Evolutionary conservation across 2,888 invertebrate genomes (phyloP).

Genomic region (Amblyjoppa fuscipennis): DNA sequence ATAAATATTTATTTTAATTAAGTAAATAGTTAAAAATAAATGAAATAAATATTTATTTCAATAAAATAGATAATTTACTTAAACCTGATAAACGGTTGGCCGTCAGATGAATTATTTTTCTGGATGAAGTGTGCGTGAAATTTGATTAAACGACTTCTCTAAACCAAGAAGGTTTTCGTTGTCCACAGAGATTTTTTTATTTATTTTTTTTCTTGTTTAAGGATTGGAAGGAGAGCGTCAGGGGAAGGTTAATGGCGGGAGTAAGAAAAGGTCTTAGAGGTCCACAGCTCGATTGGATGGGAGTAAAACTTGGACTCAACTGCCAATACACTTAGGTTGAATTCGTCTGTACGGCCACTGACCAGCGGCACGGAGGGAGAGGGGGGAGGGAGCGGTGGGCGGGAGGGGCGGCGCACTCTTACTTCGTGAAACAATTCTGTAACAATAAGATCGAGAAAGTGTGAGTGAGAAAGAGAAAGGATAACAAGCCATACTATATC

Average conservation of each 20-base stretch:
- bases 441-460: constrained; percentile 75
- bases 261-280: constrained; percentile 54
- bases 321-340: constrained; percentile 80
- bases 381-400: constrained; percentile 17
- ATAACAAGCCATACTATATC: constrained; percentile 36
- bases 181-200: constrained; percentile 22
- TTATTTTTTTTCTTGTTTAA: constrained; percentile 14
- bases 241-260: constrained; percentile 37
- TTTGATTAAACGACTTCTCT: neutral
- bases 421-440: constrained; percentile 75
- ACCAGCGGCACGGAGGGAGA: constrained; percentile 49
- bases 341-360: constrained; percentile 43
- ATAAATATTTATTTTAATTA: too few relatives aligned
- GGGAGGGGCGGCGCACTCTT: neutral
- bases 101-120: too few relatives aligned
- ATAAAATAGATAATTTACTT: too few relatives aligned
- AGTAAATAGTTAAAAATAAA: too few relatives aligned
- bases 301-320: constrained; percentile 79
- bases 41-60: too few relatives aligned
- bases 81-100: too few relatives aligned
- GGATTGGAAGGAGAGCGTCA: constrained; percentile 5
- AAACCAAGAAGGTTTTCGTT: constrained; percentile 42
- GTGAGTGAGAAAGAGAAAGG: constrained; percentile 19
- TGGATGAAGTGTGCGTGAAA: neutral
- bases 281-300: constrained; percentile 78